Base-by-base conservation (phyloP, 2,888 invertebrate species). In the Allygus modestus region DNA sequence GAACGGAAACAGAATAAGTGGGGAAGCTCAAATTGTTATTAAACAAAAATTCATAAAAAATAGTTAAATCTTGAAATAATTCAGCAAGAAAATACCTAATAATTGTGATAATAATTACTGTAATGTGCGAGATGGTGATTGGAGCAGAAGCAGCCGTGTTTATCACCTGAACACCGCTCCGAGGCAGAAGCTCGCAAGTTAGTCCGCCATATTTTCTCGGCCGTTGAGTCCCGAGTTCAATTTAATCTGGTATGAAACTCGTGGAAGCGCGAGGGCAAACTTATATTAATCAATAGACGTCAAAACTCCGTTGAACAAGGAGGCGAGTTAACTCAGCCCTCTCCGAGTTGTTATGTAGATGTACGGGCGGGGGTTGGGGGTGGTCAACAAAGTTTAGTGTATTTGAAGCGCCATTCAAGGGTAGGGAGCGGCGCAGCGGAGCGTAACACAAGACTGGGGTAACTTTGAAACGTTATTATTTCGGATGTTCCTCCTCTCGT, bases 381-480 rank as follows among this genome's bases (percentile, higher is more conserved):
- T 83, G 83, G 83, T 73, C 83, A 73, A 83, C 83, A 83, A 73
- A 83, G 83, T 83, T 83, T 83, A 79, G 79, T 79, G 79, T 83
- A 73, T 83, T 73, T 83, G 82, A 46, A 82, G 69, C 83, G 73
- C 83, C 83, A 83, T 83, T 83, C 83, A 83, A 73, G 83, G 73
- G 73, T 65, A 46, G 65, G 82, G 82, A 82, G 69, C 65, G 28
- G 46, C 28, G 23, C 82, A 51, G 23, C 82, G 69, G 41, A 82
- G 82, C 82, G 69, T 61, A 41, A 20, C 28, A 41, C 43, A 46
- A 83, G 83, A 83, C 33, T 71, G 73, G 83, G 83, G 73, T 54
- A 84, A 84, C 84, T 84, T 65, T 26, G 84, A 84, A 79, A 84
- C 84, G 84, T 84, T 84, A 84, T 84, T 84, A 84, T 84, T 84